phyloP scores from a whole-genome alignment of 2,888 invertebrate genomes.

The Chaitophorus viminalis region DNA sequence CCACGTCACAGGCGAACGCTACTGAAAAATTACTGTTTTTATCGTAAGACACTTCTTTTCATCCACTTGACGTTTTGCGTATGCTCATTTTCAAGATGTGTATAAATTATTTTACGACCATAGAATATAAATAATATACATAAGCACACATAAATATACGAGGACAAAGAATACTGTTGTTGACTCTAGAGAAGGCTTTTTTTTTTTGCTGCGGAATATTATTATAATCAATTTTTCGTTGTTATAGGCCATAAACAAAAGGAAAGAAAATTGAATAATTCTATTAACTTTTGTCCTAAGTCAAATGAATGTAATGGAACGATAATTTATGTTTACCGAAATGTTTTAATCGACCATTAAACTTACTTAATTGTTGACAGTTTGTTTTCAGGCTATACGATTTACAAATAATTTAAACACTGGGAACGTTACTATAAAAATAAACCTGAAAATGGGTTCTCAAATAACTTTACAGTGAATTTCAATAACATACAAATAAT shows the following conservation, averaged over 20 bases:
- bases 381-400: neutral
- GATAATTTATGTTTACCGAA: neutral
- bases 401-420: neutral
- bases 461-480: neutral
- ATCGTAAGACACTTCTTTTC: neutral
- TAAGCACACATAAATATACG: too few relatives aligned
- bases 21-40: constrained; percentile 35
- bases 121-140: neutral
- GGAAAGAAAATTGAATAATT: constrained; percentile 24
- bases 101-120: neutral
- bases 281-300: neutral
- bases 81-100: neutral
- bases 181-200: neutral
- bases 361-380: neutral
- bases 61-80: neutral
- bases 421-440: neutral
- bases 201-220: neutral
- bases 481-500: too few relatives aligned
- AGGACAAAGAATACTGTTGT: neutral
- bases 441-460: neutral
- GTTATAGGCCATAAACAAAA: neutral
- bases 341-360: constrained; percentile 20
- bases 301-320: neutral
- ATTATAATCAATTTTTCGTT: neutral
- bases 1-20: neutral